These are phyloP conservation scores for Takifugu ocellatus DNA, from an alignment of 2,797 vertebrate genomes.

Conservation along the genomic window DNA sequence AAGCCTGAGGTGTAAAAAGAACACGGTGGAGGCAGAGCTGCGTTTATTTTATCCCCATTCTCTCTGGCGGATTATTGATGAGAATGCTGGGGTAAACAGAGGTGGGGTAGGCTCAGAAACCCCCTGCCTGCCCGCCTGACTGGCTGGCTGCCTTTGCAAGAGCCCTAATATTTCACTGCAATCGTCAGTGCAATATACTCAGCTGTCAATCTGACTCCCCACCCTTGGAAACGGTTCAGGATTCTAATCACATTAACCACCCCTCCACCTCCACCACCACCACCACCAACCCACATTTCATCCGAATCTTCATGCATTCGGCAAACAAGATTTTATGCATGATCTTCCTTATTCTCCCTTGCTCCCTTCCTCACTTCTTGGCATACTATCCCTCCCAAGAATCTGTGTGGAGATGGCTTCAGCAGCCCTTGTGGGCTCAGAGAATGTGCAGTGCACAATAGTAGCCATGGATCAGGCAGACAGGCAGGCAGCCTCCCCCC, in stretches of 20 bases:
- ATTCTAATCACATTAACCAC: slow-evolving; percentile 80
- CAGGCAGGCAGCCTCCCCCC: slow-evolving; percentile 68
- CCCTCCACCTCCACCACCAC: slow-evolving; percentile 14
- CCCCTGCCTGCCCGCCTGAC: slow-evolving; percentile 47
- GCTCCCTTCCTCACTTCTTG: slow-evolving; percentile 62
- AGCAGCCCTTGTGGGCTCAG: slow-evolving; percentile 72
- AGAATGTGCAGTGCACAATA: slow-evolving; percentile 77
- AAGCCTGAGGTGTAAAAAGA: slow-evolving; percentile 36
- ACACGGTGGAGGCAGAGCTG: slow-evolving; percentile 31
- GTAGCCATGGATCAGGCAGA: slow-evolving; percentile 74
- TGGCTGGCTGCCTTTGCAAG: slow-evolving; percentile 61
- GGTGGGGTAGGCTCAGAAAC: slow-evolving; percentile 58
- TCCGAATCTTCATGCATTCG: slow-evolving; percentile 85
- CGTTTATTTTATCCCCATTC: background rate
- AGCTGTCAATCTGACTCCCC: slow-evolving; percentile 72
- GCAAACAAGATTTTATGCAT: slow-evolving; percentile 85
- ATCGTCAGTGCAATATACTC: slow-evolving; percentile 73
- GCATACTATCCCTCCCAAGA: slow-evolving; percentile 67
- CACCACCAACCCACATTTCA: slow-evolving; percentile 65
- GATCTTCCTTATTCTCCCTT: slow-evolving; percentile 67
- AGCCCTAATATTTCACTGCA: slow-evolving; percentile 73
- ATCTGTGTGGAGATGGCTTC: slow-evolving; percentile 74
- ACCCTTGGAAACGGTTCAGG: slow-evolving; percentile 75
- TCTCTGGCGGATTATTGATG: slow-evolving; percentile 48
- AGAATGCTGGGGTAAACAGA: slow-evolving; percentile 58